These are phyloP conservation scores for Cavia porcellus DNA, from an alignment of 2,113 vertebrate genomes.

Conservation along the genomic window DNA sequence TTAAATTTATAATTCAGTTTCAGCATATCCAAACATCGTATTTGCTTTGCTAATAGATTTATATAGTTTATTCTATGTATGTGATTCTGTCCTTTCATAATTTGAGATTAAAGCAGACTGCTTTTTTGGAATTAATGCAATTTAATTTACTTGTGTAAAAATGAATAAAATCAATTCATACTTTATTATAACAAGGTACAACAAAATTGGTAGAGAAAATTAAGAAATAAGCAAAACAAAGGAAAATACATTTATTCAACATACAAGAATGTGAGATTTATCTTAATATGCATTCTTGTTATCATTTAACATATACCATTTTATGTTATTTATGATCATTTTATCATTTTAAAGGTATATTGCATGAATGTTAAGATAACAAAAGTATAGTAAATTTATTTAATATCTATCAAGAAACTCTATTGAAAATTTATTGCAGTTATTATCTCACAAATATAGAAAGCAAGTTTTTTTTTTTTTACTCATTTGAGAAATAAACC, in stretches of 20 bases:
- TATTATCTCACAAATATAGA: neutral
- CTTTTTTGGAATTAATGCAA: neutral
- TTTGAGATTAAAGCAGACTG: neutral
- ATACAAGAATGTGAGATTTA: neutral
- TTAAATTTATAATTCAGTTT: constrained; percentile 31
- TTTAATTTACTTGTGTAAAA: neutral
- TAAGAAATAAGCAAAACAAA: neutral
- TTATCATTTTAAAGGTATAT: neutral
- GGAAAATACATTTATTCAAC: neutral
- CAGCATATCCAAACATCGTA: neutral
- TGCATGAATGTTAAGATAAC: neutral
- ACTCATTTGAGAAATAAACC: neutral
- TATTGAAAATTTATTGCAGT: neutral
- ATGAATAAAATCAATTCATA: neutral
- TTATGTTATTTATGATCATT: too few species aligned
- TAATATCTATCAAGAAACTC: neutral
- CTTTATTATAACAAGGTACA: neutral
- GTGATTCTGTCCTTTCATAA: neutral
- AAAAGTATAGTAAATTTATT: neutral
- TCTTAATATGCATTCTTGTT: neutral
- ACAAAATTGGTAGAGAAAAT: neutral
- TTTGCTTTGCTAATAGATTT: neutral
- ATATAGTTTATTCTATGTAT: neutral
- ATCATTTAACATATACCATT: neutral
- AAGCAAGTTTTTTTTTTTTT: neutral